Percentiles rank a stretch among this genome's conserved stretches.
These are phyloP conservation scores for Chrysochloris asiatica DNA, from an alignment of 2,113 vertebrate genomes.

Conservation along the genomic window DNA sequence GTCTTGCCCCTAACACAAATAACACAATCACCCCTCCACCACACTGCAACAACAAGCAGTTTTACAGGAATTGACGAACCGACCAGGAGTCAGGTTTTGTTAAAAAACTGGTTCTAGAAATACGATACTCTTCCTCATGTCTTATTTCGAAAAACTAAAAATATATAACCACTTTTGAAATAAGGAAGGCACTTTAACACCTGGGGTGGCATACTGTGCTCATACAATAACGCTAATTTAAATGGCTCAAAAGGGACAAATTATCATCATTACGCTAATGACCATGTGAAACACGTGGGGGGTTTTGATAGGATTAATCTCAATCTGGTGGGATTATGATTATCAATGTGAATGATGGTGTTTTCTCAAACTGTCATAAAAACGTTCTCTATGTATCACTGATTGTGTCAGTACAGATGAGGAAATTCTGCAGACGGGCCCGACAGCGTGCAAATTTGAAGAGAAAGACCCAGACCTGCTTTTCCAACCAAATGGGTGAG, in stretches of 20 bases:
- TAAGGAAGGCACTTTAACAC: constrained; percentile 73
- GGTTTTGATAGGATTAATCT: constrained; percentile 45
- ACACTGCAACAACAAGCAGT: too few species aligned
- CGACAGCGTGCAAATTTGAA: too few species aligned
- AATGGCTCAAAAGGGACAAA: constrained; percentile 59
- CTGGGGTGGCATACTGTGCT: constrained; percentile 24
- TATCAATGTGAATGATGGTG: constrained; percentile 58
- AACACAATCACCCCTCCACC: too few species aligned
- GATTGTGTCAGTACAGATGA: constrained; percentile 78
- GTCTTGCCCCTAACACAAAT: too few species aligned
- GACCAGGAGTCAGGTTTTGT: too few species aligned
- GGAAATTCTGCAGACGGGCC: background rate
- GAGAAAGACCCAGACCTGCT: constrained; percentile 16
- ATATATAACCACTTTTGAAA: constrained; percentile 61
- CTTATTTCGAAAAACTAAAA: constrained; percentile 75
- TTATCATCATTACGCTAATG: too few species aligned
- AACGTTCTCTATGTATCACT: constrained; percentile 65
- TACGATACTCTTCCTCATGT: constrained; percentile 48
- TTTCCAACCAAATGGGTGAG: background rate
- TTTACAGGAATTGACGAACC: too few species aligned
- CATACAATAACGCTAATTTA: constrained; percentile 57
- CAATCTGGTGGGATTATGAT: constrained; percentile 57
- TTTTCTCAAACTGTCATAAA: constrained; percentile 75
- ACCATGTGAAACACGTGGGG: constrained; percentile 27
- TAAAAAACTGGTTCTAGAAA: constrained; percentile 54